These are phyloP conservation scores for Radopholus similis DNA, from an alignment of 1,140 invertebrate species.

Conservation along the genomic window DNA sequence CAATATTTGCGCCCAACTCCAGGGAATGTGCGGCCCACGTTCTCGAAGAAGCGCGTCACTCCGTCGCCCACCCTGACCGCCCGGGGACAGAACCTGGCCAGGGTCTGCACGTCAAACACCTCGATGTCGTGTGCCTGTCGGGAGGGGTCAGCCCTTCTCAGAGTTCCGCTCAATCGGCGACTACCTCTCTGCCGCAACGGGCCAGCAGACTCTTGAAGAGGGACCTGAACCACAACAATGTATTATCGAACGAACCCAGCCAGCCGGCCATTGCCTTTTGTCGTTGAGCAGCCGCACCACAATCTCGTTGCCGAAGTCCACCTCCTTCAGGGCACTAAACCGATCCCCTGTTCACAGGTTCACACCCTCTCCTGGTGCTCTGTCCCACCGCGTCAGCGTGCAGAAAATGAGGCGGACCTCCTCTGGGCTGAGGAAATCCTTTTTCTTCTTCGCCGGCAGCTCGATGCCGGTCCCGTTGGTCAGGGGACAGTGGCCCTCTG, in stretches of 20 bases:
- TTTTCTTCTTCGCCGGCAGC: too few relatives aligned
- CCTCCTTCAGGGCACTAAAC: background rate
- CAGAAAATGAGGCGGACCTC: too few relatives aligned
- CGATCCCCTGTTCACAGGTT: too few relatives aligned
- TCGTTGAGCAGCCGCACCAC: conserved; percentile 14
- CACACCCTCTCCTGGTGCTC: too few relatives aligned
- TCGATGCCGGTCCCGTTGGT: too few relatives aligned
- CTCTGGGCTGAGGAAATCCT: too few relatives aligned
- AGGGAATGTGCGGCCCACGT: background rate
- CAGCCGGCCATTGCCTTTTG: background rate
- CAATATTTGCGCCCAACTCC: background rate
- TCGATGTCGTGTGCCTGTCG: conserved; percentile 15
- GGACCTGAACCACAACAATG: background rate
- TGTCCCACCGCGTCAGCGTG: too few relatives aligned
- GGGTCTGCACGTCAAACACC: conserved; percentile 12
- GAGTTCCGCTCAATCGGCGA: too few relatives aligned
- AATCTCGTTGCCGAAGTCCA: conserved; percentile 18
- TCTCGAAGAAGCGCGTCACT: conserved; percentile 15
- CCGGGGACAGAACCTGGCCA: conserved; percentile 14
- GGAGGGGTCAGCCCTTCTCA: too few relatives aligned
- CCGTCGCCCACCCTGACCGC: conserved; percentile 15
- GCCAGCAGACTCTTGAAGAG: conserved; percentile 16
- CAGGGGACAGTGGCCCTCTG: too few relatives aligned
- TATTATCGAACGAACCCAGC: background rate
- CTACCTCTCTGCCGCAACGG: conserved; percentile 3